Percentiles rank a stretch among this genome's conserved stretches.
These are phyloP conservation scores for Xyrichtys novacula DNA, from an alignment of 2,797 vertebrate species.

Conservation along the genomic window DNA sequence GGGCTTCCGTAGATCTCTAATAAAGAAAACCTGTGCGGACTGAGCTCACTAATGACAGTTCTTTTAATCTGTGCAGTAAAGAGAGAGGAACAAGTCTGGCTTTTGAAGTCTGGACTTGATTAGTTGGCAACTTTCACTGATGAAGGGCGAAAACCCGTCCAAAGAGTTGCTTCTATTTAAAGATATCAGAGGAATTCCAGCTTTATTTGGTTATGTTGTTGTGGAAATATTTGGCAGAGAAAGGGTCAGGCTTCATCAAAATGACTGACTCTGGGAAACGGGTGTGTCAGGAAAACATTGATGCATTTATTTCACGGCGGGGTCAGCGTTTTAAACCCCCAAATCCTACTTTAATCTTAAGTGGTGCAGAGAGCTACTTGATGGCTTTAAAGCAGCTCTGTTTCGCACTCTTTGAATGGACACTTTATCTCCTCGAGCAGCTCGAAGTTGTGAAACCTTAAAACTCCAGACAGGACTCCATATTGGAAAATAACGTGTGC, in stretches of 20 bases:
- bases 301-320: slow-evolving; percentile 7
- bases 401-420: slow-evolving; percentile 52
- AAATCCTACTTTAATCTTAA: slow-evolving; percentile 45
- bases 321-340: slow-evolving; percentile 18
- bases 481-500: slow-evolving; percentile 59
- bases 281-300: not conserved
- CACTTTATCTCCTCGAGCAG: slow-evolving; percentile 55
- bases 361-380: slow-evolving; percentile 39
- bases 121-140: slow-evolving; percentile 63
- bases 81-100: slow-evolving; percentile 19
- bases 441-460: slow-evolving; percentile 63
- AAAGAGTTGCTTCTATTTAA: slow-evolving; percentile 65
- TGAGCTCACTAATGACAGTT: slow-evolving; percentile 3
- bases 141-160: slow-evolving; percentile 59
- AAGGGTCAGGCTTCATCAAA: slow-evolving; percentile 35
- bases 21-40: not conserved
- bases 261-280: slow-evolving; percentile 53
- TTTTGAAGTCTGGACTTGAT: slow-evolving; percentile 61
- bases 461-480: slow-evolving; percentile 50
- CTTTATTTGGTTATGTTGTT: slow-evolving; percentile 77
- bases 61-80: slow-evolving; percentile 3
- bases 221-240: slow-evolving; percentile 57
- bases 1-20: not conserved
- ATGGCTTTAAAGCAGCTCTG: slow-evolving; percentile 40
- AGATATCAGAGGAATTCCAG: slow-evolving; percentile 69